Percentiles rank a stretch among this genome's conserved stretches.
phyloP scores from a whole-genome alignment of 1,140 invertebrate genomes.

The Ceratoteleas bidentatus region DNA sequence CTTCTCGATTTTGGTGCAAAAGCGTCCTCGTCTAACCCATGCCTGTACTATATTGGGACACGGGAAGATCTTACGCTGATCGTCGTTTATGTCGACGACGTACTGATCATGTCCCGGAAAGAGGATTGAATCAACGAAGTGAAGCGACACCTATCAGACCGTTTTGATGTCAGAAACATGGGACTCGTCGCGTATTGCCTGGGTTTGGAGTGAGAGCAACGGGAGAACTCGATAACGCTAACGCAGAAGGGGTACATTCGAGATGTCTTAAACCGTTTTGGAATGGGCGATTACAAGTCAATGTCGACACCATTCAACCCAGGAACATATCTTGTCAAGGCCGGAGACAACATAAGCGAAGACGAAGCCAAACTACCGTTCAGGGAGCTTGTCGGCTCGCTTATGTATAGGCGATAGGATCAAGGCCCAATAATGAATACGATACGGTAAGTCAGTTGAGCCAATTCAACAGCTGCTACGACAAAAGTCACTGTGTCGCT shows the following conservation, averaged over 20 bases:
- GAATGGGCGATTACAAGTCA: neutral
- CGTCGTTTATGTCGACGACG: neutral
- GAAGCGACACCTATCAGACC: neutral
- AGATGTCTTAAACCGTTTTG: neutral
- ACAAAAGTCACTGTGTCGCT: neutral
- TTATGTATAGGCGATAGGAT: neutral
- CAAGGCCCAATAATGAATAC: neutral
- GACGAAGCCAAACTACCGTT: neutral
- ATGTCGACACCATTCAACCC: neutral
- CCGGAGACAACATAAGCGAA: neutral
- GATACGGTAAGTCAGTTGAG: neutral
- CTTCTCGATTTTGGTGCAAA: conserved; percentile 4
- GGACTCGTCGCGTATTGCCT: neutral
- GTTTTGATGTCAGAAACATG: neutral
- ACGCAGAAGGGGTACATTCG: neutral
- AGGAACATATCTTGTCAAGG: neutral
- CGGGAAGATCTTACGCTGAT: neutral
- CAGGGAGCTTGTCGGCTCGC: neutral
- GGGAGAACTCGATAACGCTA: neutral
- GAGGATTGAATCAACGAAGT: neutral
- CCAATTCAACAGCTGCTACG: conserved; percentile 1
- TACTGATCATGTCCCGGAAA: neutral
- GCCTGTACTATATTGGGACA: conserved; percentile 5
- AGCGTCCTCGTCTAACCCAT: neutral
- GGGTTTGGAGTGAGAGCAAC: neutral